Percentiles rank a stretch among this genome's conserved stretches.
Evolutionary conservation across 2,113 vertebrate genomes (phyloP).

Genomic region (Hepsetus odoe): DNA sequence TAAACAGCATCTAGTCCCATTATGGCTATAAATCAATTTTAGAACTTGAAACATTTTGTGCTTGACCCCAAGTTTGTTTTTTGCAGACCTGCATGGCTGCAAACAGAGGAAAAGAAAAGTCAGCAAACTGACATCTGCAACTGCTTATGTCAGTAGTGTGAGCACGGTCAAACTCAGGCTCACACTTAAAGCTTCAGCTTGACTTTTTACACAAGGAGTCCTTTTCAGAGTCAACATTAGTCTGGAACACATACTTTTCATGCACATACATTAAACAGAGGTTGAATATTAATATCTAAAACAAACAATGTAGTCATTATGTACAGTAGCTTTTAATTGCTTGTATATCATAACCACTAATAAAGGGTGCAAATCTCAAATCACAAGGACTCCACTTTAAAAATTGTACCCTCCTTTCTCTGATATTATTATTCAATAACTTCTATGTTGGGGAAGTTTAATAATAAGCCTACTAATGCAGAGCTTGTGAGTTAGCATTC

Average conservation of each 20-base stretch:
- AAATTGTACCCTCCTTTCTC: too few relatives aligned
- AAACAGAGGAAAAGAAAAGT: conserved; percentile 8
- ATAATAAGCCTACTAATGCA: too few relatives aligned
- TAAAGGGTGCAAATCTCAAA: too few relatives aligned
- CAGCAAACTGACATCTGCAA: conserved; percentile 32
- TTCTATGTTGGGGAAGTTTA: too few relatives aligned
- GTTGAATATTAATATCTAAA: too few relatives aligned
- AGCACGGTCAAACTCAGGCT: conserved; percentile 19
- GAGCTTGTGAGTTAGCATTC: too few relatives aligned
- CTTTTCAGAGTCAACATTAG: conserved; percentile 1
- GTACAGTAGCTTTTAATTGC: too few relatives aligned
- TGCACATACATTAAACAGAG: too few relatives aligned
- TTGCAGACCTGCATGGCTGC: background rate
- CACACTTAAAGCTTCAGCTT: conserved; percentile 17
- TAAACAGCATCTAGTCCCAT: background rate
- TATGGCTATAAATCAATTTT: background rate
- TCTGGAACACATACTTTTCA: background rate
- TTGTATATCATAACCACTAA: too few relatives aligned
- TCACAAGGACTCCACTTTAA: too few relatives aligned
- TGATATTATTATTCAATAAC: too few relatives aligned
- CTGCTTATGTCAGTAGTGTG: background rate
- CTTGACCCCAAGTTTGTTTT: background rate
- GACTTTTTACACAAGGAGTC: background rate
- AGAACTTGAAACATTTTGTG: background rate
- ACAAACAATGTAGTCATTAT: too few relatives aligned